phyloP scores from a whole-genome alignment of 2,888 invertebrate species.

The Pyrgus malvae region DNA sequence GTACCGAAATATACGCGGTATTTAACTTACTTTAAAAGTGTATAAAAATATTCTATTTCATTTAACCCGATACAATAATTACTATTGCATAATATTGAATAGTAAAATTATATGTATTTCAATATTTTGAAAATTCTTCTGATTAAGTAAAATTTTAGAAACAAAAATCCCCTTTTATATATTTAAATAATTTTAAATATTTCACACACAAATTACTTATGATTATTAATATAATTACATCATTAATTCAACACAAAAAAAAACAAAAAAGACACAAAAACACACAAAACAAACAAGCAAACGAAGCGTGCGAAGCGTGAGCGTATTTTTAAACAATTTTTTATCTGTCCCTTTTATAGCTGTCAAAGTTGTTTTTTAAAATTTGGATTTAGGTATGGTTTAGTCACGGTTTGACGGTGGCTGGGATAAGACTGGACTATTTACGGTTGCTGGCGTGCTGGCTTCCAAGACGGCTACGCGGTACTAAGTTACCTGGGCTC shows the following conservation, averaged over 20 bases:
- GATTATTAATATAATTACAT: too few relatives aligned
- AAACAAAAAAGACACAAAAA: background rate
- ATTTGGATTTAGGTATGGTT: slow-evolving; percentile 38
- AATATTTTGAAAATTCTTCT: too few relatives aligned
- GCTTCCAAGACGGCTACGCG: slow-evolving; percentile 47
- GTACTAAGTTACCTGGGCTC: slow-evolving; percentile 38
- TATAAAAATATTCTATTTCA: too few relatives aligned
- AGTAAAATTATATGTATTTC: too few relatives aligned
- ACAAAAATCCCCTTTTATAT: too few relatives aligned
- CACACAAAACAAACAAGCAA: slow-evolving; percentile 6
- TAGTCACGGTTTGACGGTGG: slow-evolving; percentile 46
- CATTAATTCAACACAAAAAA: background rate
- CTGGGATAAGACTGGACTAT: slow-evolving; percentile 37
- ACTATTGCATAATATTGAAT: too few relatives aligned
- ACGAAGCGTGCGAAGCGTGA: slow-evolving; percentile 34
- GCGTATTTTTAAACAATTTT: slow-evolving; percentile 34
- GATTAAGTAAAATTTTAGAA: too few relatives aligned
- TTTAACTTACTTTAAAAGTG: too few relatives aligned
- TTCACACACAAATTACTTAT: too few relatives aligned
- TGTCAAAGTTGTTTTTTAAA: slow-evolving; percentile 37
- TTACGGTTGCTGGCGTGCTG: slow-evolving; percentile 41
- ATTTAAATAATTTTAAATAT: too few relatives aligned
- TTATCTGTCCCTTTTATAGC: slow-evolving; percentile 36
- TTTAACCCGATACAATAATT: too few relatives aligned
- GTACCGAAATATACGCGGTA: too few relatives aligned